These are phyloP conservation scores for Epinotia brunnichana DNA, from an alignment of 2,888 invertebrate genomes.

Conservation along the genomic window DNA sequence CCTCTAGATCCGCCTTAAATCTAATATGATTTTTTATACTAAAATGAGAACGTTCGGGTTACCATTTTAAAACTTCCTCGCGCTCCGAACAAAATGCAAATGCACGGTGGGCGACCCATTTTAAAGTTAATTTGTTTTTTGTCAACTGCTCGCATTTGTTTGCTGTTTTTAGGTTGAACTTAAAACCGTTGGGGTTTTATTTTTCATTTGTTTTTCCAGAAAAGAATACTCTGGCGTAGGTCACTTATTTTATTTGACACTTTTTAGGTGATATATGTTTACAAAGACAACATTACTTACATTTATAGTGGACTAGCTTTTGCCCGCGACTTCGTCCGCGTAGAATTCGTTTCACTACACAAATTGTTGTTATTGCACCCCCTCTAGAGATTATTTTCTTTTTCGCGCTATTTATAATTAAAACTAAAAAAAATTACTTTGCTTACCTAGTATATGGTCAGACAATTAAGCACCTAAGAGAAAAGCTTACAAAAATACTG, in stretches of 20 bases:
- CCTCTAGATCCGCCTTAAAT: constrained; percentile 23
- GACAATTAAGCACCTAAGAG: too few relatives aligned
- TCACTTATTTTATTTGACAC: background rate
- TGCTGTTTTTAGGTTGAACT: constrained; percentile 24
- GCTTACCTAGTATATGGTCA: too few relatives aligned
- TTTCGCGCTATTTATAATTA: too few relatives aligned
- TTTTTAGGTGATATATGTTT: too few relatives aligned
- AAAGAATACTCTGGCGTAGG: background rate
- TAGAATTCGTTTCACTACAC: too few relatives aligned
- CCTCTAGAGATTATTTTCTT: too few relatives aligned
- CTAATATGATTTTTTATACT: constrained; percentile 22
- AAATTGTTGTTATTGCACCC: too few relatives aligned
- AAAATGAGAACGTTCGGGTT: constrained; percentile 16
- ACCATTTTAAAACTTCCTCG: constrained; percentile 31
- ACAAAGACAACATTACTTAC: too few relatives aligned
- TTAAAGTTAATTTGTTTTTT: constrained; percentile 36
- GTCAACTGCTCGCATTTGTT: constrained; percentile 28
- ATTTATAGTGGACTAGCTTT: too few relatives aligned
- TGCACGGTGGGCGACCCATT: constrained; percentile 31
- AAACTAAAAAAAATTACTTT: too few relatives aligned
- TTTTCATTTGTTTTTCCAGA: background rate
- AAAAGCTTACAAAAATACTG: too few relatives aligned
- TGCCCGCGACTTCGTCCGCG: too few relatives aligned
- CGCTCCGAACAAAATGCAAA: constrained; percentile 21
- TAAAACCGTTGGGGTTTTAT: constrained; percentile 13